Conservation (phyloP, 1,140 invertebrate species). For the Wiebesia pumilae region DNA sequence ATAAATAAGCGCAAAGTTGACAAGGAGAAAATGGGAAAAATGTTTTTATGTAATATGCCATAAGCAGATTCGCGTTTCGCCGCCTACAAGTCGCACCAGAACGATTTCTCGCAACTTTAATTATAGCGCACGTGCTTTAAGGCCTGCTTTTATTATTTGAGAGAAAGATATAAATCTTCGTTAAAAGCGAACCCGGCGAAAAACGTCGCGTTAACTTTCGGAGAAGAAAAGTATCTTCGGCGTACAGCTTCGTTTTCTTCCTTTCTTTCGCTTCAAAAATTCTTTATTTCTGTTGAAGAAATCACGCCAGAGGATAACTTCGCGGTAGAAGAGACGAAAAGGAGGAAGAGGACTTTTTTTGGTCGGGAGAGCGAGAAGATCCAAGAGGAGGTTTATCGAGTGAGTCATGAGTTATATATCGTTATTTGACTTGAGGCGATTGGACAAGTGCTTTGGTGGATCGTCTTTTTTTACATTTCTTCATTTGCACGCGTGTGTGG, state of each 20-base stretch:
- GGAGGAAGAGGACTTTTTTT: constrained; percentile 13
- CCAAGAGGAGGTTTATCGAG: constrained; percentile 33
- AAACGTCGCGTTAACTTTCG: not conserved
- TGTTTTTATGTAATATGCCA: not conserved
- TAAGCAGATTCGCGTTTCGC: not conserved
- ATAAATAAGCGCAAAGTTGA: not conserved
- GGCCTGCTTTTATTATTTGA: not conserved
- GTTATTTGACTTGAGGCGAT: constrained; percentile 40
- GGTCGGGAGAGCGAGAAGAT: constrained; percentile 10
- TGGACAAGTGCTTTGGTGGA: constrained; percentile 34
- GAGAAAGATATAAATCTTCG: not conserved
- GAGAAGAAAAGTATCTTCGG: not conserved
- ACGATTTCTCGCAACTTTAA: not conserved
- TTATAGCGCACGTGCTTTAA: not conserved
- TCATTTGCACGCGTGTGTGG: constrained; percentile 14
- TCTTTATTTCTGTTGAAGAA: constrained; percentile 29
- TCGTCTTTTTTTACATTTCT: constrained; percentile 12
- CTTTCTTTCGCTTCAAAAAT: not conserved
- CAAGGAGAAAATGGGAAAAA: not conserved
- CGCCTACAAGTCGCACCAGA: not conserved
- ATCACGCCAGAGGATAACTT: not conserved
- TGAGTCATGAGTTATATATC: constrained; percentile 42
- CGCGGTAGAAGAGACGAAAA: not conserved
- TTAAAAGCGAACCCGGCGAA: not conserved
- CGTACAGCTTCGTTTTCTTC: not conserved